Conservation (phyloP, 1,140 invertebrate species). For the Pemphigus obesinymphae region DNA sequence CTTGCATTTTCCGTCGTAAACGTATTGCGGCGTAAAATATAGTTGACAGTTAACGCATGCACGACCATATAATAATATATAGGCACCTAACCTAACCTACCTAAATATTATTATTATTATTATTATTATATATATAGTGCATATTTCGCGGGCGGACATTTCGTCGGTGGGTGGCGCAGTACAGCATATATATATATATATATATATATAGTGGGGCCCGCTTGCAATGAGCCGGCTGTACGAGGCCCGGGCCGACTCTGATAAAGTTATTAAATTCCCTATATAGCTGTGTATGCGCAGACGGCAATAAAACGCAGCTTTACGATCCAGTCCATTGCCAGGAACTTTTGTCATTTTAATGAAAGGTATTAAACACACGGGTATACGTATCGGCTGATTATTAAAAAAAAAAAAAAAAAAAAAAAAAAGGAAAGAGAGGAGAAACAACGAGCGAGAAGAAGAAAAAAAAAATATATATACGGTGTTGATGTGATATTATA, state of each 20-base stretch:
- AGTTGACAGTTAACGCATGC: background rate
- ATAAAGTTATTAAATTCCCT: constrained; percentile 35
- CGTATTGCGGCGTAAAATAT: background rate
- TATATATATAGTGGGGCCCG: background rate
- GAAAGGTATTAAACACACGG: constrained; percentile 39
- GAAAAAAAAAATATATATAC: background rate
- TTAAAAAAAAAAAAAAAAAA: background rate
- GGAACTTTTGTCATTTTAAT: constrained; percentile 41
- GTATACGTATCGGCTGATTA: constrained; percentile 12
- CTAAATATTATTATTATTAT: background rate
- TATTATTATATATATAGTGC: background rate
- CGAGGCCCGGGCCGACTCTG: constrained; percentile 8
- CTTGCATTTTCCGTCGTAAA: background rate
- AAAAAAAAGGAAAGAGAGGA: no score
- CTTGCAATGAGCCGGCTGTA: constrained; percentile 1
- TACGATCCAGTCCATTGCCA: constrained; percentile 5
- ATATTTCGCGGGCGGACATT: no score
- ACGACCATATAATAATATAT: background rate
- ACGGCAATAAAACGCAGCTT: constrained; percentile 35
- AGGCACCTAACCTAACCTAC: no score
- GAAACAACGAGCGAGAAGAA: no score
- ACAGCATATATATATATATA: no score
- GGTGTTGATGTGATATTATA: background rate
- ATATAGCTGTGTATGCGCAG: constrained; percentile 27
- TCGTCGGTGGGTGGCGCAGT: background rate